Evolutionary conservation across 2,797 vertebrate genomes (phyloP).

Genomic region (Australoheros facetus): DNA sequence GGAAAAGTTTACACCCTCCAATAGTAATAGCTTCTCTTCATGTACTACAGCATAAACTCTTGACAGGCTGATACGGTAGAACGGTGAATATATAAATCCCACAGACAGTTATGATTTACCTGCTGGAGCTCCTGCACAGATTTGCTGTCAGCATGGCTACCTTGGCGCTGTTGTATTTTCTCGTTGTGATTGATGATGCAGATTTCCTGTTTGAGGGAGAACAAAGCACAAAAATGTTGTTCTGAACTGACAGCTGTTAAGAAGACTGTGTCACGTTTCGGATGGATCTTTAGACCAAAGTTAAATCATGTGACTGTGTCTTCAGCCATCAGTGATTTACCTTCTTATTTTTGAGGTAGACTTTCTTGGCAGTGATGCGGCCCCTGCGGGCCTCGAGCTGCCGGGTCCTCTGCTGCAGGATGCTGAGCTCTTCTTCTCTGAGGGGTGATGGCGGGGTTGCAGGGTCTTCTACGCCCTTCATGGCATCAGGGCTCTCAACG

Average conservation of each 20-base stretch:
- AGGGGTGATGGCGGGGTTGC: slow-evolving; percentile 78
- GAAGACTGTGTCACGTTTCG: neutral
- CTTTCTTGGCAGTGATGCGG: slow-evolving; percentile 96
- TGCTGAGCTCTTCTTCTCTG: slow-evolving; percentile 84
- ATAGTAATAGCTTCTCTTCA: neutral
- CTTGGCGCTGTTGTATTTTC: slow-evolving; percentile 88
- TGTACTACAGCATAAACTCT: neutral
- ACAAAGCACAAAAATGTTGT: neutral
- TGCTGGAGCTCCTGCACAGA: slow-evolving; percentile 77
- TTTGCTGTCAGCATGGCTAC: slow-evolving; percentile 71
- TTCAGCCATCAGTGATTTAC: slow-evolving; percentile 55
- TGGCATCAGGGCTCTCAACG: slow-evolving; percentile 95
- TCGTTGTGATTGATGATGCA: slow-evolving; percentile 94
- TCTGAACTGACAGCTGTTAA: neutral
- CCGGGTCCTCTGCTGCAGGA: slow-evolving; percentile 91
- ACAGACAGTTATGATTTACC: slow-evolving; percentile 62
- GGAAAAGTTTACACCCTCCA: neutral
- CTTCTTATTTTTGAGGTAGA: slow-evolving; percentile 99
- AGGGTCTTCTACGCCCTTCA: slow-evolving; percentile 87
- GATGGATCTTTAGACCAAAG: neutral
- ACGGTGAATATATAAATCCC: neutral
- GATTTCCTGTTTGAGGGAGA: slow-evolving; percentile 85
- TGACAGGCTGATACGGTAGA: neutral
- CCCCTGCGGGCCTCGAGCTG: slow-evolving; percentile 95
- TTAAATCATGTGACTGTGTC: neutral